Base-by-base conservation (phyloP, 2,113 vertebrate species). In the Ancistrus triradiatus region DNA sequence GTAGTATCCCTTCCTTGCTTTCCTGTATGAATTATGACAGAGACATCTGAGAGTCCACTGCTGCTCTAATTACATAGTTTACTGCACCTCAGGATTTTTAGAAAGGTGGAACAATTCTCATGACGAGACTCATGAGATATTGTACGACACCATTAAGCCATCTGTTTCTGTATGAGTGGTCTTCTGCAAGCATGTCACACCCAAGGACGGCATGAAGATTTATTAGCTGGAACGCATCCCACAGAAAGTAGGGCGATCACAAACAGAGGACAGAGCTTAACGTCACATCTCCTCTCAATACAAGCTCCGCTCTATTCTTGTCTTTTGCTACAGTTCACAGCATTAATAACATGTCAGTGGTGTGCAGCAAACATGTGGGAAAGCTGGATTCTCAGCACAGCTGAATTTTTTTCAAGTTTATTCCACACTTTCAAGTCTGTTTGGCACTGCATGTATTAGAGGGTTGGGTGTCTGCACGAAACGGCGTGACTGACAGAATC, bases 401-500 rank as follows among this genome's bases (percentile, higher is more conserved):
- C 33, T 7, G 53, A 50, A 37, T 37, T 37, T 67, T 56, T 57
- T 25, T 50, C 35, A 66, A 48, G 64, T 51, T 48, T 56, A 21
- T 38, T 21, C 43, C 24, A 63, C 21, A 61, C 52, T 68, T 67
- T 57, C 37, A 40, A 56, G 38, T 43, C 52, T 67, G 64, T 52
- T 68, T 53, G 33, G 53, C 49, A 63, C 59, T 51, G 53, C 50
- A 50, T 59, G 53, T 49, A 48, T 68, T 71, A 61, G 51, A 63
- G 65, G 11, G 37, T 38, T 49, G 31, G 53, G 53, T 47, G 47
- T 61, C 58, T 57, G 22, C 46, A 38, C 78, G 78, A 84, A 84
- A 60, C 22, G 70, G 78, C 49, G 63, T 82, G 83, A 88, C 78
- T 85, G 84, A 85, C 84, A 78, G 81, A 63, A 53, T 76, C 83